Evolutionary conservation across 2,113 vertebrate species (phyloP).

Genomic region (Channa maculata): DNA sequence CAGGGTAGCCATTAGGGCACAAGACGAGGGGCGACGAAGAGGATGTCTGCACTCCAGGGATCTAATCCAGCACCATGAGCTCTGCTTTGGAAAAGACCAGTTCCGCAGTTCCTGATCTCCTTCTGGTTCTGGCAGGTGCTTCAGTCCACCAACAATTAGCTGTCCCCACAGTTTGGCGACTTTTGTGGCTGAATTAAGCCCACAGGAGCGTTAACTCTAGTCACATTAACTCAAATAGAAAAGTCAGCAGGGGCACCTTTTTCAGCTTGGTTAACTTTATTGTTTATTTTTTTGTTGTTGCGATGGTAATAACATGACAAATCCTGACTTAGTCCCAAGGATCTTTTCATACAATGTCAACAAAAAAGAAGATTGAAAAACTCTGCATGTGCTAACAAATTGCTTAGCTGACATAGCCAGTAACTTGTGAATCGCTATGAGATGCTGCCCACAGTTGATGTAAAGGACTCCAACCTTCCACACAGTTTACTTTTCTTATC

Average conservation of each 20-base stretch:
- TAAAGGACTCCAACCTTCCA: conserved; percentile 21
- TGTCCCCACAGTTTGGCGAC: conserved; percentile 75
- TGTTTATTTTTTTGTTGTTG: conserved; percentile 75
- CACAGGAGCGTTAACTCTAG: conserved; percentile 78
- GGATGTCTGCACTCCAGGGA: conserved; percentile 74
- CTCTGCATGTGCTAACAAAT: conserved; percentile 62
- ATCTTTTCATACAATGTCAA: conserved; percentile 75
- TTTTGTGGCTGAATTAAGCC: conserved; percentile 82
- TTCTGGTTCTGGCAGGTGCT: conserved; percentile 80
- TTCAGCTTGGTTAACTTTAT: conserved; percentile 82
- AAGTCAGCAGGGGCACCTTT: conserved; percentile 83
- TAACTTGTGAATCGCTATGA: conserved; percentile 6
- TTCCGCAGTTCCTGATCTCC: conserved; percentile 72
- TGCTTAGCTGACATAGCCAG: conserved; percentile 35
- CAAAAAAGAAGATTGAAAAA: conserved; percentile 62
- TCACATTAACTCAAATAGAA: conserved; percentile 79
- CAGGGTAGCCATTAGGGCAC: conserved; percentile 66
- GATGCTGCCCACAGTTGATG: conserved; percentile 18
- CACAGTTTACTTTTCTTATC: conserved; percentile 53
- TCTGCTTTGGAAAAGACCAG: conserved; percentile 64
- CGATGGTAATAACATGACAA: conserved; percentile 74
- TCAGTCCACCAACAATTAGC: conserved; percentile 75
- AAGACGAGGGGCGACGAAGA: conserved; percentile 55
- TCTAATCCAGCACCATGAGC: conserved; percentile 71
- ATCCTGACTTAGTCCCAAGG: conserved; percentile 73